Percentiles rank a stretch among this genome's conserved stretches.
Evolutionary conservation across 1,140 invertebrate species (phyloP).

Genomic region (Psix sp.): DNA sequence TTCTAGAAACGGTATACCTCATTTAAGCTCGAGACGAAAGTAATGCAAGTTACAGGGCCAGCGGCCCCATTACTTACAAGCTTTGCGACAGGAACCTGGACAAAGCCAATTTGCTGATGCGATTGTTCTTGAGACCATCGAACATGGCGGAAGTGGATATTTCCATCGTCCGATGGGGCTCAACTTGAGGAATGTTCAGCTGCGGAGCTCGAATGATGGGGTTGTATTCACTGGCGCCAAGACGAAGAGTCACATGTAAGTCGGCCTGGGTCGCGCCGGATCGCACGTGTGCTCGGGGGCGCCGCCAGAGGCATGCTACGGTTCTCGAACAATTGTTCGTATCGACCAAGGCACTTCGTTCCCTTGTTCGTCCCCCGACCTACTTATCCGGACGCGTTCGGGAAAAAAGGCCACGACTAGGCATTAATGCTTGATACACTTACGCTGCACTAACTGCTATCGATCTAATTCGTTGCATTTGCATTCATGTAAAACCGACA

Average conservation of each 20-base stretch:
- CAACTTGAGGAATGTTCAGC: too few relatives aligned
- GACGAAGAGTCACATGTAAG: too few relatives aligned
- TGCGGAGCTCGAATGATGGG: too few relatives aligned
- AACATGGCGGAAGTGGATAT: conserved; percentile 81
- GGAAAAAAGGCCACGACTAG: conserved; percentile 23
- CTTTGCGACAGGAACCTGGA: conserved; percentile 85
- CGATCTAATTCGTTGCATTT: conserved; percentile 38
- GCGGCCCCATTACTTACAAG: conserved; percentile 79
- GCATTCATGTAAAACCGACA: neutral
- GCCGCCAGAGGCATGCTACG: conserved; percentile 5
- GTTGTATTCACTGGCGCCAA: too few relatives aligned
- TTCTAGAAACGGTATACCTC: too few relatives aligned
- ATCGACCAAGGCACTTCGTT: conserved; percentile 56
- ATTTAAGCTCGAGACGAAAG: too few relatives aligned
- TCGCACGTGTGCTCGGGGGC: conserved; percentile 19
- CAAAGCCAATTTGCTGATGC: conserved; percentile 83
- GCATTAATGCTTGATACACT: conserved; percentile 1
- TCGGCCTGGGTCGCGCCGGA: too few relatives aligned
- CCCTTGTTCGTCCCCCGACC: conserved; percentile 35
- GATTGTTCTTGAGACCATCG: conserved; percentile 84
- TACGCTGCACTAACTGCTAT: conserved; percentile 14
- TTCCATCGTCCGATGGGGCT: conserved; percentile 74
- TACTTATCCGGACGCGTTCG: conserved; percentile 39
- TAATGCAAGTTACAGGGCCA: too few relatives aligned
- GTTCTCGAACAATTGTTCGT: conserved; percentile 31